These are phyloP conservation scores for Epizoanthus illoricatus DNA, from an alignment of 92 coral and sea anemone genomes.

Conservation along the genomic window DNA sequence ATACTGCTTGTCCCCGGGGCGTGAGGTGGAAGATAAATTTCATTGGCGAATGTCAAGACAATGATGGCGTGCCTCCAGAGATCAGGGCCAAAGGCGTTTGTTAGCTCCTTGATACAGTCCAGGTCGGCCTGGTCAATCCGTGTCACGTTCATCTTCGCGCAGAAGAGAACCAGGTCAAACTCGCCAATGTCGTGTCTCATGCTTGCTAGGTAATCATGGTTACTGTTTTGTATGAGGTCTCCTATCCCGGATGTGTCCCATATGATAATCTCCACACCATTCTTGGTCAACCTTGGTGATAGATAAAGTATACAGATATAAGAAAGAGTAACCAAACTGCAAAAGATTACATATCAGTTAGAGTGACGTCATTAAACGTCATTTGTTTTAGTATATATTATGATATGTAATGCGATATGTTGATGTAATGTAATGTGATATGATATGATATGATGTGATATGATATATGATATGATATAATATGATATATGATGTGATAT, in stretches of 20 bases:
- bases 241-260: not conserved
- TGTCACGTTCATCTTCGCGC: conserved; percentile 2
- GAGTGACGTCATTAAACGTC: no score
- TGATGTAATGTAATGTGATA: no score
- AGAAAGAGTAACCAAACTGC: not conserved
- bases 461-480: no score
- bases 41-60: conserved; percentile 1
- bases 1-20: not conserved
- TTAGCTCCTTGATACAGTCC: not conserved
- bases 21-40: not conserved
- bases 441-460: no score
- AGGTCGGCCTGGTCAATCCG: not conserved
- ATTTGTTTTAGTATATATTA: no score
- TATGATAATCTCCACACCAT: not conserved
- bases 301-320: no score
- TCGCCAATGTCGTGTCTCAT: not conserved
- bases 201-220: not conserved
- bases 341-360: no score
- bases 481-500: no score
- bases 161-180: not conserved
- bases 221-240: not conserved
- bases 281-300: not conserved
- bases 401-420: no score
- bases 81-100: not conserved
- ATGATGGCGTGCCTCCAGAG: conserved; percentile 5